Base-by-base conservation (phyloP, 2,797 vertebrate species). In the Bradypodion ventrale region DNA sequence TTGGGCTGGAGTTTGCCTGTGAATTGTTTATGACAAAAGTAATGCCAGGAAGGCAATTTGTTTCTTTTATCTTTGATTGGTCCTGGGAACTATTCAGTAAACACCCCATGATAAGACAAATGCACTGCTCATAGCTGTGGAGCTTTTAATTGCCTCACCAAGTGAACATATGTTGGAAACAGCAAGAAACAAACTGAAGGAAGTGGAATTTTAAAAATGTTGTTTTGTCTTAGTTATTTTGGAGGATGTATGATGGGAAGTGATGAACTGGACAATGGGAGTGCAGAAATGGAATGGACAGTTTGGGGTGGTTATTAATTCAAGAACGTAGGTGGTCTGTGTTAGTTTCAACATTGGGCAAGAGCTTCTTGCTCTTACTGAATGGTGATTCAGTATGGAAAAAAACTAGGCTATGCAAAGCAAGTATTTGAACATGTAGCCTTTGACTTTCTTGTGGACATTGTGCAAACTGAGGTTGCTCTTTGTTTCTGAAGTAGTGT, bases 21-120 rank as follows among this genome's bases (percentile, higher is more conserved):
- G 79, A 80, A 88, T 89, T 92, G 90, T 88, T 87, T 92, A 80
- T 63, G 90, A 75, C 86, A 93, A 88, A 90, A 90, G 87, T 89
- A 93, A 84, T 89, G 80, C 0, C 81, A 40, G n/a, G 23, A 75
- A 69, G 82, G 85, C 74, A 88, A 87, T 37, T 75, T 85, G 85
- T 85, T 93, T 86, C 89, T 90, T 87, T 84, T 90, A 87, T 87
- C 90, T 93, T 92, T 16, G 0, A 56, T 84, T 92, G 86, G 87
- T 75, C 89, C 85, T 90, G 84, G 73, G 87, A 91, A 72, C 12
- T 19, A 89, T 91, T 89, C 87, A 79, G 86, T 79, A 91, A 89
- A 46, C 87, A 90, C 75, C 89, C 80, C 32, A 44, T 66, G 82
- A 88, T 87, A 92, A 92, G 89, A 89, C 79, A 91, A 93, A 92